Percentiles rank a stretch among this genome's conserved stretches.
Conservation (phyloP, 2,113 vertebrate genomes). For the Riparia riparia region DNA sequence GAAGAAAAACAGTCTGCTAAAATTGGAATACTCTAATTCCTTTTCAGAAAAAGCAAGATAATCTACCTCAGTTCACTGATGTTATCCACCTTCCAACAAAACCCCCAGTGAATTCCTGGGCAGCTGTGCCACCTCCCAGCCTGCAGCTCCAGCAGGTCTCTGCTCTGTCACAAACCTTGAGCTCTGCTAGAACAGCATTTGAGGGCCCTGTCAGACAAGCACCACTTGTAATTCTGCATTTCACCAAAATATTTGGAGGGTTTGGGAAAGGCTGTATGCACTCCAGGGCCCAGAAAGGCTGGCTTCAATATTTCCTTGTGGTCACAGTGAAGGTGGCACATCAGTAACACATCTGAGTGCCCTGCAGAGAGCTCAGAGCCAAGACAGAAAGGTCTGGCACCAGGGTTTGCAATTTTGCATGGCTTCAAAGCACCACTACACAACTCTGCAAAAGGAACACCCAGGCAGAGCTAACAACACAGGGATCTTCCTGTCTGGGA, state of each 20-base stretch:
- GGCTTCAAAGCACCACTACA: not conserved
- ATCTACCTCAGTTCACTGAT: conserved; percentile 20
- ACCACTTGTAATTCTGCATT: not conserved
- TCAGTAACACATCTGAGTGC: not conserved
- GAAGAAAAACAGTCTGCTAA: conserved; percentile 5
- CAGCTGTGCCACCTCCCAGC: not conserved
- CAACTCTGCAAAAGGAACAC: not conserved
- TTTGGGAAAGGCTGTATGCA: not conserved
- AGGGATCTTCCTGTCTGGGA: not conserved
- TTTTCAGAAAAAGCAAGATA: conserved; percentile 7
- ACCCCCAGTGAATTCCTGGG: not conserved
- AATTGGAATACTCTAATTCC: conserved; percentile 30
- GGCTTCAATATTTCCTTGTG: not conserved
- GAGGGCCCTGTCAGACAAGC: not conserved
- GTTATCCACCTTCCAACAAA: not conserved
- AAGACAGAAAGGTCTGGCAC: not conserved
- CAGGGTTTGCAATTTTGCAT: not conserved
- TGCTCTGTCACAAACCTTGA: not conserved
- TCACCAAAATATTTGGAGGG: not conserved
- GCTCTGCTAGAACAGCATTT: not conserved
- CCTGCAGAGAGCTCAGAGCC: not conserved
- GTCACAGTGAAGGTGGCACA: not conserved
- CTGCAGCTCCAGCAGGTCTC: not conserved
- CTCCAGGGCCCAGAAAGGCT: not conserved
- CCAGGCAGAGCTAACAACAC: not conserved